Evolutionary conservation across 2,888 invertebrate genomes (phyloP).

Genomic region (Eristalinus aeneus): DNA sequence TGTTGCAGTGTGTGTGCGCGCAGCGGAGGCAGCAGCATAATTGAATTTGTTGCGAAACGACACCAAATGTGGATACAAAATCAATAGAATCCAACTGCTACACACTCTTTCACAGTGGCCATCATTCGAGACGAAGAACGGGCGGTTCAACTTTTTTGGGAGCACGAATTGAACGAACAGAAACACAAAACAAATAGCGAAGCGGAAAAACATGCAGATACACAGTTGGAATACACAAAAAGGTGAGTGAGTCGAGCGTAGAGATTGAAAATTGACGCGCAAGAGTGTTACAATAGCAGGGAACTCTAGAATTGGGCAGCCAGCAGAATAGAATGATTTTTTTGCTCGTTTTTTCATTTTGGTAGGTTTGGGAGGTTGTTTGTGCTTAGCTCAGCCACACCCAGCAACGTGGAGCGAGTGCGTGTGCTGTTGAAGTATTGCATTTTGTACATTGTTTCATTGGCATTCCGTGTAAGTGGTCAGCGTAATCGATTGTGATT

Average conservation of each 20-base stretch:
- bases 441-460: neutral
- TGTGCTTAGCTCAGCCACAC: slow-evolving; percentile 38
- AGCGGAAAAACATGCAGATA: slow-evolving; percentile 40
- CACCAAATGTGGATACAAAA: slow-evolving; percentile 59
- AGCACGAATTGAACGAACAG: slow-evolving; percentile 1
- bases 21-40: slow-evolving; percentile 40
- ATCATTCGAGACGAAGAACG: neutral
- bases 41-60: slow-evolving; percentile 50
- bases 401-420: slow-evolving; percentile 31
- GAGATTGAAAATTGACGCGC: neutral
- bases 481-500: neutral
- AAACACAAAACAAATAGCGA: slow-evolving; percentile 2
- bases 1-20: neutral
- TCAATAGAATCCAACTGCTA: slow-evolving; percentile 46
- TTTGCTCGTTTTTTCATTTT: neutral
- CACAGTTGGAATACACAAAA: slow-evolving; percentile 59
- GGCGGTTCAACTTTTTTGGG: slow-evolving; percentile 39
- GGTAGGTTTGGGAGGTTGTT: neutral
- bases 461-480: neutral
- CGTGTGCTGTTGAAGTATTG: neutral
- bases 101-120: neutral
- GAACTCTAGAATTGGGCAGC: neutral
- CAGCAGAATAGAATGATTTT: neutral
- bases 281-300: neutral
- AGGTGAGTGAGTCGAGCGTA: slow-evolving; percentile 40